Evolutionary conservation across 2,113 vertebrate species (phyloP).

Genomic region (Uria aalge): DNA sequence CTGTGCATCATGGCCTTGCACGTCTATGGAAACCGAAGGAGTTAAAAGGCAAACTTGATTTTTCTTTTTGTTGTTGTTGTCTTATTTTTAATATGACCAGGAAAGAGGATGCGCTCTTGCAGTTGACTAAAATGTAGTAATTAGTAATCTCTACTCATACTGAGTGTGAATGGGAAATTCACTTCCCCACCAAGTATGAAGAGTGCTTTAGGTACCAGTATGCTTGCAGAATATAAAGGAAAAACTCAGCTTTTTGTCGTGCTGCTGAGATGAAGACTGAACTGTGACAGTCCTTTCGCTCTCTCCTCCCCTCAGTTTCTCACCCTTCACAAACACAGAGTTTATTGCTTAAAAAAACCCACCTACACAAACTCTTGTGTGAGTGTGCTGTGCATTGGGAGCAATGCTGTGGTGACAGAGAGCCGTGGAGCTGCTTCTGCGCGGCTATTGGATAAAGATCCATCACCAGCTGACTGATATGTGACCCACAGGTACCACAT

Average conservation of each 20-base stretch:
- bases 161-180: not conserved
- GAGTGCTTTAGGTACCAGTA: not conserved
- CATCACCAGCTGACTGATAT: constrained; percentile 89
- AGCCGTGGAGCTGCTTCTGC: constrained; percentile 60
- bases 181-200: not conserved
- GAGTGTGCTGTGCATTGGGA: not conserved
- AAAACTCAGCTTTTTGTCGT: not conserved
- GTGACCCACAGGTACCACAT: constrained; percentile 86
- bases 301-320: not conserved
- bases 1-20: not conserved
- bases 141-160: not conserved
- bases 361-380: not conserved
- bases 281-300: not conserved
- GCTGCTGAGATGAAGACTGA: not conserved
- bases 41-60: not conserved
- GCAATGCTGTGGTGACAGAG: constrained; percentile 45
- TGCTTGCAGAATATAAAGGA: not conserved
- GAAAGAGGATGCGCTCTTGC: not conserved
- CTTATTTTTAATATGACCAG: not conserved
- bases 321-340: not conserved
- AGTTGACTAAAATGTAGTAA: not conserved
- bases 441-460: constrained; percentile 89
- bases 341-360: not conserved
- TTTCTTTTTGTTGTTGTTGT: not conserved
- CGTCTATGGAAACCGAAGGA: not conserved